Conservation (phyloP, 2,888 invertebrate genomes). For the Xanthostigma xanthostigma region DNA sequence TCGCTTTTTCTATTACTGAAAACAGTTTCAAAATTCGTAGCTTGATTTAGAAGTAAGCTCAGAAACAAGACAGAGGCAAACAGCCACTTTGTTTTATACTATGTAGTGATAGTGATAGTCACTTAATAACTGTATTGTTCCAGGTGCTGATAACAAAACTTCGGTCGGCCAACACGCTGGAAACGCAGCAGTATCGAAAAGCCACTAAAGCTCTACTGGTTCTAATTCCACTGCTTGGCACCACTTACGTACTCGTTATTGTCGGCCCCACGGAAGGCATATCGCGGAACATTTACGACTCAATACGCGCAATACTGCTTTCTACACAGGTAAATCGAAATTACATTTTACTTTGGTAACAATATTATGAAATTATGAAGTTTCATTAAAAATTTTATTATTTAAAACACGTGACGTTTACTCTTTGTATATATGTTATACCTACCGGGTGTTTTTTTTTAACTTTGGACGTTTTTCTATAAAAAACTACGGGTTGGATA, state of each 20-base stretch:
- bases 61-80: no score
- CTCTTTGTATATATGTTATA: no score
- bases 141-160: constrained; percentile 87
- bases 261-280: constrained; percentile 65
- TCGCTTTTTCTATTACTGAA: no score
- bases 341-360: constrained; percentile 9
- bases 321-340: constrained; percentile 67
- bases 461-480: no score
- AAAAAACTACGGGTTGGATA: no score
- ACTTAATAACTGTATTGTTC: constrained; percentile 9
- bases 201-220: constrained; percentile 84
- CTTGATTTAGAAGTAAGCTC: no score
- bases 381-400: constrained; percentile 7
- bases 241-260: constrained; percentile 77
- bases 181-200: constrained; percentile 81
- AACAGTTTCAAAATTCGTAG: no score
- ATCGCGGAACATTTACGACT: constrained; percentile 59
- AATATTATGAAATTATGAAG: constrained; percentile 5
- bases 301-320: constrained; percentile 64
- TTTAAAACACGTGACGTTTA: no score
- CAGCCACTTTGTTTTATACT: no score
- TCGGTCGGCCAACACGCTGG: constrained; percentile 75
- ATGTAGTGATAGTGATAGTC: no score
- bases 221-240: constrained; percentile 82
- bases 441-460: no score